A percentile compares a stretch with the other conserved stretches of the same genome.
These are phyloP conservation scores for Patella ulyssiponensis DNA, from an alignment of 2,888 invertebrate species.

Conservation along the genomic window DNA sequence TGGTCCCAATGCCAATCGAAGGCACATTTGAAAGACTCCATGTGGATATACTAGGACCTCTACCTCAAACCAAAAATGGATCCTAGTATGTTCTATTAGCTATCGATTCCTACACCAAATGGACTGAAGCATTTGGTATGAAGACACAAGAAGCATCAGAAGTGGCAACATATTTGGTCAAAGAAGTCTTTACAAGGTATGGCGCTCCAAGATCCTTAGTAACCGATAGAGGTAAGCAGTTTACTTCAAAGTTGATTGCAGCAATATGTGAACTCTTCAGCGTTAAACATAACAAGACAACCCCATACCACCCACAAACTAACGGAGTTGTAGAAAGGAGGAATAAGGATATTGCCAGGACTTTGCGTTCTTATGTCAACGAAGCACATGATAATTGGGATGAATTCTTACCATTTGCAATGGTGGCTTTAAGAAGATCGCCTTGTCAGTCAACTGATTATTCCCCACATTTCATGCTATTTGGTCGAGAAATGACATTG, in stretches of 20 bases:
- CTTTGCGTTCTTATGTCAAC: conserved; percentile 16
- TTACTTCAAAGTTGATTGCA: conserved; percentile 36
- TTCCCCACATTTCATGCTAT: conserved; percentile 37
- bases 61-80: conserved; percentile 30
- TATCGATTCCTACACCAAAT: conserved; percentile 36
- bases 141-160: conserved; percentile 38
- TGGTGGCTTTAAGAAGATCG: conserved; percentile 23
- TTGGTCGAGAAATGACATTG: conserved; percentile 34
- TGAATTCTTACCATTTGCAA: conserved; percentile 9
- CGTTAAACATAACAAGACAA: conserved; percentile 34
- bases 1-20: conserved; percentile 29
- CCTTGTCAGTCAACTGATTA: conserved; percentile 34
- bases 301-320: conserved; percentile 41
- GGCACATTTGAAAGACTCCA: conserved; percentile 32
- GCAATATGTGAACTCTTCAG: conserved; percentile 42
- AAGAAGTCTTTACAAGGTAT: conserved; percentile 42
- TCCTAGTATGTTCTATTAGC: conserved; percentile 74
- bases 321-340: conserved; percentile 40
- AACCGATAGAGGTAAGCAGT: conserved; percentile 41
- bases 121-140: conserved; percentile 42
- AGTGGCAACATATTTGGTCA: too few relatives aligned
- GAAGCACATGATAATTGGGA: conserved; percentile 19
- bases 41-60: conserved; percentile 40
- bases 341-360: conserved; percentile 30
- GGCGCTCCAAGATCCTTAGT: conserved; percentile 38